These are phyloP conservation scores for Philereme vetulata DNA, from an alignment of 2,888 invertebrate species.

Conservation along the genomic window DNA sequence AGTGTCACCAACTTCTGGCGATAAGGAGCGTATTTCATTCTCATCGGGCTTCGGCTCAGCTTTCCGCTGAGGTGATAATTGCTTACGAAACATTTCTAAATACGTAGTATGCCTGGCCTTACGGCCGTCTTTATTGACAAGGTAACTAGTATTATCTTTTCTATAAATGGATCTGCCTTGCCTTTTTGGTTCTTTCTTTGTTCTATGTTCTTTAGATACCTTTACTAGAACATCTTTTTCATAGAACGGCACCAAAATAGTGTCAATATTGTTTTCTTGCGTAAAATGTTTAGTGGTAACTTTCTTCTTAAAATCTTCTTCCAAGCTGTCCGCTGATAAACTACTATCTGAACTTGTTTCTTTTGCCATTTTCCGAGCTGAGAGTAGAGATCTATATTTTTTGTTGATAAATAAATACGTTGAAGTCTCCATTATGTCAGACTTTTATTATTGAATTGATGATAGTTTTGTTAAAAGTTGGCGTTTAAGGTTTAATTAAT, in stretches of 20 bases:
- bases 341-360: slow-evolving; percentile 59
- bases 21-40: slow-evolving; percentile 67
- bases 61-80: slow-evolving; percentile 50
- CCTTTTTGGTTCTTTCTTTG: slow-evolving; percentile 44
- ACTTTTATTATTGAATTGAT: slow-evolving; percentile 35
- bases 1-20: slow-evolving; percentile 75
- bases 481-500: neutral
- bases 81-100: slow-evolving; percentile 72
- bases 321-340: slow-evolving; percentile 72
- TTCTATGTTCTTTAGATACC: slow-evolving; percentile 62
- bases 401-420: slow-evolving; percentile 63
- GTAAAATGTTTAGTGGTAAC: slow-evolving; percentile 38
- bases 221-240: slow-evolving; percentile 76
- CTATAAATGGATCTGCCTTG: slow-evolving; percentile 40
- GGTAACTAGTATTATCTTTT: slow-evolving; percentile 56
- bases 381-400: slow-evolving; percentile 52
- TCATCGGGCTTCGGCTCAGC: slow-evolving; percentile 40
- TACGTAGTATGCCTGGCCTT: slow-evolving; percentile 57
- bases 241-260: slow-evolving; percentile 76
- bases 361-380: slow-evolving; percentile 58
- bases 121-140: slow-evolving; percentile 61
- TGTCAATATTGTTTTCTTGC: slow-evolving; percentile 64
- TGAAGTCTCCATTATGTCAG: slow-evolving; percentile 54
- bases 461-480: slow-evolving; percentile 15
- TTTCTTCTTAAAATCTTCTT: slow-evolving; percentile 55